Evolutionary conservation across 1,140 invertebrate genomes (phyloP), one percentile per base, ranked within the genome.

Genomic region (Drosophila sturtevanti): DNA sequence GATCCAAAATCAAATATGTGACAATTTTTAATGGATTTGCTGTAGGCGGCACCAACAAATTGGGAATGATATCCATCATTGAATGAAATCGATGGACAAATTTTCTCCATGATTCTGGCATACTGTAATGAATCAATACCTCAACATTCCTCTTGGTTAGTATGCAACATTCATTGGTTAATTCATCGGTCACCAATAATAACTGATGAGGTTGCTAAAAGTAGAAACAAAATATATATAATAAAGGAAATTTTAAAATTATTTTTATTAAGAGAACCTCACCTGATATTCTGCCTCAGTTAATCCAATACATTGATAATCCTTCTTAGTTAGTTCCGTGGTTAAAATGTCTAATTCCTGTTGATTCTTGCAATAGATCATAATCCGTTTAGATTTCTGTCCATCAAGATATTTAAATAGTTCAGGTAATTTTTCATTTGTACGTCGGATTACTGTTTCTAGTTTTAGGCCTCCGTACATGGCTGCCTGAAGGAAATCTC

Each of bases 401-500:
- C 71, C 52, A 0, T 16, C 18, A 6, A 87, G 34, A 22, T 68
- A 64, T 0, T 63, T 9, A 0, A 79, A 34, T 5, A 87, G 35
- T n/a, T 48, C 35, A 0, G 12, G 11, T 0, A 2, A 12, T 62
- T 87, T 89, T 11, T 22, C 38, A 1, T 41, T 14, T 4, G 41
- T 58, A 0, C 6, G 44, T 4, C 16, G 4, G 0, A 89, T 4
- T 1, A 4, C 11, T 0, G 82, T 41, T 6, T 60, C 37, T 1
- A 87, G 16, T 21, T 35, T 69, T 0, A 87, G 16, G 7, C 51
- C 11, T 0, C 84, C 82, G 35, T 87, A 87, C 9, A 87, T 61
- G 10, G 82, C 79, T 0, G 82, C 84, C 27, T 79, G 67, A 0
- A 87, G 64, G 21, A 72, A 82, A 37, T 87, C 56, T 0, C 72